These are phyloP conservation scores for Iselma pallidipennis DNA, from an alignment of 2,888 invertebrate genomes.

Conservation along the genomic window DNA sequence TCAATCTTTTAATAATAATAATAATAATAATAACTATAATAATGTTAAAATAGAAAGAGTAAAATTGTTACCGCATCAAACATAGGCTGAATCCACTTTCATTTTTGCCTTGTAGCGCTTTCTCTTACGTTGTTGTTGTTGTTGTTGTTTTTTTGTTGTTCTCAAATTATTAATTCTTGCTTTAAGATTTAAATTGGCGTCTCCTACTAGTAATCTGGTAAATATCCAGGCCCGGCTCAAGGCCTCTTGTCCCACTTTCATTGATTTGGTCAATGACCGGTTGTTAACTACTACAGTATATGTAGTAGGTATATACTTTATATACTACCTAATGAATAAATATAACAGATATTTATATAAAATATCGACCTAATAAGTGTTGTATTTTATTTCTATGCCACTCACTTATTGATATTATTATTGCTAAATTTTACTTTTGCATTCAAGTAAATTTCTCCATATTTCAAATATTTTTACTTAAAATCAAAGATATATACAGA, in stretches of 20 bases:
- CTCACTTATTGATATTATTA: not conserved
- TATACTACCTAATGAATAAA: too few species aligned
- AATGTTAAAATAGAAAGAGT: too few species aligned
- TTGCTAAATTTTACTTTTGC: not conserved
- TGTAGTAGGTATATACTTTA: too few species aligned
- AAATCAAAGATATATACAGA: too few species aligned
- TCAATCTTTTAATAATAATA: not conserved
- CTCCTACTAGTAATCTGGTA: not conserved
- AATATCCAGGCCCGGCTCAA: slow-evolving; percentile 31
- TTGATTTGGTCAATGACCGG: slow-evolving; percentile 39
- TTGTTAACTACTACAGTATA: too few species aligned
- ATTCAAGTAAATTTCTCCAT: not conserved
- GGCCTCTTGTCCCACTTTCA: slow-evolving; percentile 42
- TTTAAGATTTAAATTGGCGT: not conserved
- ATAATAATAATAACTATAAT: not conserved
- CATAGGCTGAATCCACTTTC: too few species aligned
- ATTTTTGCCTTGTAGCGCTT: not conserved
- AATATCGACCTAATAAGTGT: too few species aligned
- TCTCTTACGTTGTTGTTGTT: not conserved
- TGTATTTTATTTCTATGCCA: not conserved
- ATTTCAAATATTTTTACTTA: too few species aligned
- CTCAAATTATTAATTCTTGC: not conserved
- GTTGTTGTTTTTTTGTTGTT: not conserved
- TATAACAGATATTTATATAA: too few species aligned
- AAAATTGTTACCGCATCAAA: too few species aligned